Evolutionary conservation across 2,797 vertebrate species (phyloP), one percentile per base, ranked within the genome.

Genomic region (Fistularia commersonii): DNA sequence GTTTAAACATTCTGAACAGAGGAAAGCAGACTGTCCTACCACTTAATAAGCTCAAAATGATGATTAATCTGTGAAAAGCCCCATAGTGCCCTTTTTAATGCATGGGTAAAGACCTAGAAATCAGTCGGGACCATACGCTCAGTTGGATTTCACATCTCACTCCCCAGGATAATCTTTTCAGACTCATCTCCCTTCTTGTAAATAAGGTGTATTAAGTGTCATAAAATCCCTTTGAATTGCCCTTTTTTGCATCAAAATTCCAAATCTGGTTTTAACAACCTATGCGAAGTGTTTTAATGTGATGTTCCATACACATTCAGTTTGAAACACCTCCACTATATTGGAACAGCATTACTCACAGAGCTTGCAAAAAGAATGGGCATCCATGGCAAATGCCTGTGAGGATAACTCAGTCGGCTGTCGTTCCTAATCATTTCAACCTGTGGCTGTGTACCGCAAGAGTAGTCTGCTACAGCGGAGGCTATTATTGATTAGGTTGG

Each of bases 1-100:
- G 85, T 90, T 91, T 89, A 88, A 83, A 87, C 59, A 61, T 86
- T 86, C 67, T 73, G 68, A 77, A 66, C 75, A 64, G 76, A 61
- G 67, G 68, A 83, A 86, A 85, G 75, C 78, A 80, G 79, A 84
- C 79, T 79, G 77, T 87, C 85, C 83, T 87, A 84, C 84, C 76
- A 74, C 80, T 85, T 88, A 89, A 91, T 89, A 84, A 84, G 80
- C 81, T 86, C 69, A 80, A 86, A 90, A 90, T 81, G 74, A 88
- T 87, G 87, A 91, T 91, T 90, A 85, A 91, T 91, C 83, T 87
- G 77, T 60, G 67, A 80, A 81, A 87, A 76, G 75, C 79, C 62
- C 61, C 60, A 42, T 60, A 43, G 66, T 77, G 80, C 75, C 72
- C 67, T 62, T 64, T 78, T 71, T 79, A 81, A 88, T 77, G 75